Evolutionary conservation across 2,113 vertebrate species (phyloP), one percentile per base, ranked within the genome.

Genomic region (Anarhynchus alexandrinus): DNA sequence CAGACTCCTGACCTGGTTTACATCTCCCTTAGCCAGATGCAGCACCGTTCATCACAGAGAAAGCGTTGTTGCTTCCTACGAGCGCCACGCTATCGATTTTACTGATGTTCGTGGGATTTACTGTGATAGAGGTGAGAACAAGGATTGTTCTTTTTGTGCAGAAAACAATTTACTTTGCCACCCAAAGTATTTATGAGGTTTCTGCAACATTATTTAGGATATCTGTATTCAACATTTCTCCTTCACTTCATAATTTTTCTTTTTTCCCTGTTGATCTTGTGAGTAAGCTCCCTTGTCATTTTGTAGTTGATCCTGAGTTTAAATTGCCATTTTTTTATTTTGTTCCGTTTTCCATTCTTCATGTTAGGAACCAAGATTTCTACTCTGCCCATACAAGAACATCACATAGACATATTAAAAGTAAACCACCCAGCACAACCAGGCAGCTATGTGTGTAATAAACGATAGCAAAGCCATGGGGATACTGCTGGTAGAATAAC

Each of bases 61-160:
- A 54, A 67, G 21, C 0, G 3, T 3, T 19, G 3, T 11, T 77
- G 47, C 52, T 62, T 57, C 86, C 59, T 40, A 21, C 6, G 0
- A 58, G 22, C 15, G 55, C 84, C 61, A 69, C 10, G 0, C 12
- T 49, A n/a, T 79, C 6, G 30, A 81, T 76, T 87, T 47, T 52
- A 45, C 40, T n/a, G 38, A 43, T 29, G 25, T 45, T 27, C 1
- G 0, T 5, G 45, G 74, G 43, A 90, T 85, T 73, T 36, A 64
- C 18, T 29, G 26, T 2, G 15, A 66, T 18, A 42, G 64, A 76
- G 49, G 23, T 0, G 0, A 79, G 61, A 76, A 47, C 21, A 59
- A 57, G 54, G 30, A 45, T n/a, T 66, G 52, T 40, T 83, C n/a
- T 45, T 45, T 71, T 25, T 34, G 45, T 29, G 45, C 45, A 67